These are phyloP conservation scores for Zeuzera pyrina DNA, from an alignment of 2,888 invertebrate species.

Conservation along the genomic window DNA sequence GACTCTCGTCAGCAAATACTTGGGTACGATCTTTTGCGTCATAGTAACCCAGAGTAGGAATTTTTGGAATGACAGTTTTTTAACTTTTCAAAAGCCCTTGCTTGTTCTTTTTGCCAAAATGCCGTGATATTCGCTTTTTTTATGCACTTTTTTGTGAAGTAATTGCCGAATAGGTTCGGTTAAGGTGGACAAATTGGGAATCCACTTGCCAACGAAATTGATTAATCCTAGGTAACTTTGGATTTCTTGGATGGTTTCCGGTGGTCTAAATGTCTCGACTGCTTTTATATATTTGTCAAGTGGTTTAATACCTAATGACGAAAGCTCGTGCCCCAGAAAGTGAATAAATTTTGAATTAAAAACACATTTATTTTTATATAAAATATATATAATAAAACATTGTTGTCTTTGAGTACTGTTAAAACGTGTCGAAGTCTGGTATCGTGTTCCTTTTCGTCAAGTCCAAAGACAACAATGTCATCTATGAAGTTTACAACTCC, in stretches of 20 bases:
- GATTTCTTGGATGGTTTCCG: constrained; percentile 5
- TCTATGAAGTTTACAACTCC: constrained; percentile 33
- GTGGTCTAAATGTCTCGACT: constrained; percentile 18
- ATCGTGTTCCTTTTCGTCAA: constrained; percentile 21
- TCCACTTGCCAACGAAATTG: constrained; percentile 16
- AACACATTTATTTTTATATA: constrained; percentile 23
- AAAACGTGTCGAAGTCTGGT: constrained; percentile 17
- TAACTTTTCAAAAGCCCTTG: too few species aligned
- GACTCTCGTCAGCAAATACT: constrained; percentile 21
- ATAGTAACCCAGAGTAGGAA: constrained; percentile 19
- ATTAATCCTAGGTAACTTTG: constrained; percentile 17
- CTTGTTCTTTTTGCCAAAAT: constrained; percentile 10
- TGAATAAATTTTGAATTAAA: constrained; percentile 16
- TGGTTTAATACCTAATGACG: constrained; percentile 21
- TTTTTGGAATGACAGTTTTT: constrained; percentile 10
- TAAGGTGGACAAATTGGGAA: constrained; percentile 14
- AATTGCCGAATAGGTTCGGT: constrained; percentile 14
- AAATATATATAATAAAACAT: constrained; percentile 10
- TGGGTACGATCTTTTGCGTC: constrained; percentile 15
- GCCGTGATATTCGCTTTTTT: constrained; percentile 13
- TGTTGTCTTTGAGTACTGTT: constrained; percentile 5
- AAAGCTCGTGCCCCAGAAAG: constrained; percentile 25
- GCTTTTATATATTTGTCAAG: constrained; percentile 20
- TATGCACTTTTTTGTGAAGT: constrained; percentile 7
- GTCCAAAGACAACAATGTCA: constrained; percentile 29